These are phyloP conservation scores for Microcaecilia unicolor DNA, from an alignment of 2,797 vertebrate genomes.

Conservation along the genomic window DNA sequence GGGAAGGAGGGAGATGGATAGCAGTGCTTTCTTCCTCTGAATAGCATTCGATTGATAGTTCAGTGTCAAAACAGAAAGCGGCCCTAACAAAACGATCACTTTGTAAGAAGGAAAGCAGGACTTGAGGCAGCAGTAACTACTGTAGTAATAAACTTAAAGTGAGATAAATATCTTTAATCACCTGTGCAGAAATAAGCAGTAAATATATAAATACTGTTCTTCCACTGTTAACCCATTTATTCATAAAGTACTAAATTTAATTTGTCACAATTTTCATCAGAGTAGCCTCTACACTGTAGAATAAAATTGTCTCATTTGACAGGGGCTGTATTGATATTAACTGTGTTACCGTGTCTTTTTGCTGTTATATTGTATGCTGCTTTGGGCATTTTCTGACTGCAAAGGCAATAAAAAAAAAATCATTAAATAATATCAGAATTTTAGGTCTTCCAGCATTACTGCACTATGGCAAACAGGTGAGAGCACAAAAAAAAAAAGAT, in stretches of 20 bases:
- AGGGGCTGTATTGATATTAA: conserved; percentile 32
- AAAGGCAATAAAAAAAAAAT: neutral
- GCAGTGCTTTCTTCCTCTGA: conserved; percentile 22
- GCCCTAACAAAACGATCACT: too few species aligned
- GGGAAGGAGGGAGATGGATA: too few species aligned
- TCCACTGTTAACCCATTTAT: conserved; percentile 48
- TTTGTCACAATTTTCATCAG: conserved; percentile 43
- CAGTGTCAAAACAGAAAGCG: conserved; percentile 25
- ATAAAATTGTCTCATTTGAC: conserved; percentile 35
- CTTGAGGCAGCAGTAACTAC: conserved; percentile 33
- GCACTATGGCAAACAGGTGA: too few species aligned
- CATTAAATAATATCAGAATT: too few species aligned
- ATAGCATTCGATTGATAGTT: conserved; percentile 41
- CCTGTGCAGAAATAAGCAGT: conserved; percentile 30
- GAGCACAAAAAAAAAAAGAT: too few species aligned
- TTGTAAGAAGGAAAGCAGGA: conserved; percentile 26
- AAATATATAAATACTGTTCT: conserved; percentile 43
- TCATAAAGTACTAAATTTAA: conserved; percentile 46
- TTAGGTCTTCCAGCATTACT: too few species aligned
- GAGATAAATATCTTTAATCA: conserved; percentile 43
- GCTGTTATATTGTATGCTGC: neutral
- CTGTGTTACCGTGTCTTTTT: conserved; percentile 30
- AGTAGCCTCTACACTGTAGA: conserved; percentile 34
- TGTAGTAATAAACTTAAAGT: conserved; percentile 32
- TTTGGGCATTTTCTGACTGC: neutral